Base-by-base conservation (phyloP, 2,113 vertebrate genomes). In the Pavo muticus region DNA sequence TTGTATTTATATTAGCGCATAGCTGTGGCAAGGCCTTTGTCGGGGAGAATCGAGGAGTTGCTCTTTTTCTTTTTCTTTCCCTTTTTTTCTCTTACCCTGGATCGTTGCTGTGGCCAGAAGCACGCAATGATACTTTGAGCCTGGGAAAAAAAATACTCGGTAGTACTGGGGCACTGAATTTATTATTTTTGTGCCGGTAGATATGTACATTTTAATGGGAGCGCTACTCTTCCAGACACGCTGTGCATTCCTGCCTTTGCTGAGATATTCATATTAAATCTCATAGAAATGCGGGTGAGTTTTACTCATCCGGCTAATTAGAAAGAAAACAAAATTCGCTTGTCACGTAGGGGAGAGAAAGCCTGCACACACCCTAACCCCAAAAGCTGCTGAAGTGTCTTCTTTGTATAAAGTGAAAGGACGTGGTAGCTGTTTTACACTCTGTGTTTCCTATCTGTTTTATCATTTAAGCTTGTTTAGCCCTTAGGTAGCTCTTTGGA, bases 161-260 rank as follows among this genome's bases (percentile, higher is more conserved):
- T 75, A 35, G 52, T 35, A 73, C 15, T n/a, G 32, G 71, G 72
- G 32, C 15, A 15, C 8, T 57, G 69, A 71, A 44, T 84, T 71
- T 78, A 71, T 90, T 84, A 24, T 71, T 86, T 85, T 88, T 25
- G 1, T 69, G 13, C 81, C 52, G 71, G 93, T 86, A 44, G 29
- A 19, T 60, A 74, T 52, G 80, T 16, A 24, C 47, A 52, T 95
- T 88, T 90, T 50, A 86, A 94, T 93, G 65, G 65, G 30, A 23
- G 14, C 14, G 23, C 70, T 90, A 15, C 64, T 81, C 13, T 90
- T 90, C 63, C 72, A 93, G 79, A 40, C n/a, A 10, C 32, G 32
- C 18, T 64, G 3, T 80, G 39, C 7, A 0, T 80, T 37, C 30
- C 12, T 91, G 13, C 42, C 47, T 92, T 80, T 87, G 76, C 69